Conservation (phyloP, 2,888 invertebrate species). For the Microctonus brassicae region DNA sequence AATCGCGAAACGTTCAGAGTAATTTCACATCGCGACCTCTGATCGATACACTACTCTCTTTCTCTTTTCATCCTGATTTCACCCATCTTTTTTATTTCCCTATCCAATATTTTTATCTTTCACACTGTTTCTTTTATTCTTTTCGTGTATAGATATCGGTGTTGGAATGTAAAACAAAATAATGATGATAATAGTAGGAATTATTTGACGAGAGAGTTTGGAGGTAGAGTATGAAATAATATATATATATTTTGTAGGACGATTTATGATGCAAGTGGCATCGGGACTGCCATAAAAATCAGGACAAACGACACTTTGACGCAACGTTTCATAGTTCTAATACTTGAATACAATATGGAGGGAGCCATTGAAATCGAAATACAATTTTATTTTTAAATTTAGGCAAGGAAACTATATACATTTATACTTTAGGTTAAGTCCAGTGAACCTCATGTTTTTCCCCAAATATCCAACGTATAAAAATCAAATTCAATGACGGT, state of each 20-base stretch:
- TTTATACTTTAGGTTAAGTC: conserved; percentile 14
- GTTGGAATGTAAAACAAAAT: neutral
- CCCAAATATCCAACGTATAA: conserved; percentile 4
- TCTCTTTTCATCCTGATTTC: neutral
- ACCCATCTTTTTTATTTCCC: conserved; percentile 12
- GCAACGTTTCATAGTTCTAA: conserved; percentile 29
- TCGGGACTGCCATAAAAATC: conserved; percentile 47
- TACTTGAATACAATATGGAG: neutral
- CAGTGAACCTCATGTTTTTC: neutral
- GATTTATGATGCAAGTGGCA: conserved; percentile 46
- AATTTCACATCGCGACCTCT: conserved; percentile 61
- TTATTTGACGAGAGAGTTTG: conserved; percentile 26
- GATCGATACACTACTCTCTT: conserved; percentile 58
- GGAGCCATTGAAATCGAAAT: conserved; percentile 3
- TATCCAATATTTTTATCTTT: neutral
- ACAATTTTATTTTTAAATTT: conserved; percentile 9
- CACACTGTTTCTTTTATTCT: neutral
- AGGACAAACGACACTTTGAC: conserved; percentile 47
- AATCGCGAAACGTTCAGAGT: conserved; percentile 55
- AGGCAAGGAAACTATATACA: no score
- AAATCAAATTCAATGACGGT: conserved; percentile 27
- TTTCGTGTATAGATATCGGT: neutral
- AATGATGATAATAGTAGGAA: neutral
- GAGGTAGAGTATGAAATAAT: neutral
- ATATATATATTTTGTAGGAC: conserved; percentile 23